phyloP scores from a whole-genome alignment of 2,113 vertebrate genomes.

The Pygoscelis antarcticus region DNA sequence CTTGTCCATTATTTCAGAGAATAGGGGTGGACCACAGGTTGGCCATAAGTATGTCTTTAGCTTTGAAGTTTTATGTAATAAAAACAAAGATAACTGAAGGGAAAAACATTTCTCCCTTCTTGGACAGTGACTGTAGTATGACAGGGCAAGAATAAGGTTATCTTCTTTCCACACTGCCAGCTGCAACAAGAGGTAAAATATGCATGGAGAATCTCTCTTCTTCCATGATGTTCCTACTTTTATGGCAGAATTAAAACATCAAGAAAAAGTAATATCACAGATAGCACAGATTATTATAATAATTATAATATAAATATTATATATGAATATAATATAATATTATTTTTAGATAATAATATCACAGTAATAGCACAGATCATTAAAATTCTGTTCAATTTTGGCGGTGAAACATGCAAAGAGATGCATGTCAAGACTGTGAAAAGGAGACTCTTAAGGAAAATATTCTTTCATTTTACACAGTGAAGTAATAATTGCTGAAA shows the following conservation, averaged over 20 bases:
- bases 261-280: neutral
- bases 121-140: neutral
- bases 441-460: neutral
- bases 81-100: neutral
- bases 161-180: neutral
- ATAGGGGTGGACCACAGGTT: neutral
- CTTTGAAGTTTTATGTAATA: neutral
- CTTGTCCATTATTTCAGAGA: neutral
- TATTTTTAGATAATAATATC: too few relatives aligned
- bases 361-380: neutral
- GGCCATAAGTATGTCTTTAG: neutral
- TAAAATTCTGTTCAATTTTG: neutral
- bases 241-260: neutral
- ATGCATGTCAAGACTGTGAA: neutral
- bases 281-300: too few relatives aligned
- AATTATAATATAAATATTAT: too few relatives aligned
- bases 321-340: too few relatives aligned
- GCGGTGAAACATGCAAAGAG: neutral
- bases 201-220: neutral
- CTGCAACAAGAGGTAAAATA: neutral
- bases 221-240: rapidly evolving
- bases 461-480: neutral
- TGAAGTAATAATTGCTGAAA: neutral
- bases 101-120: neutral
- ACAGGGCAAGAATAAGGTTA: neutral